Conservation (phyloP, 2,797 vertebrate genomes). For the Anabas testudineus region DNA sequence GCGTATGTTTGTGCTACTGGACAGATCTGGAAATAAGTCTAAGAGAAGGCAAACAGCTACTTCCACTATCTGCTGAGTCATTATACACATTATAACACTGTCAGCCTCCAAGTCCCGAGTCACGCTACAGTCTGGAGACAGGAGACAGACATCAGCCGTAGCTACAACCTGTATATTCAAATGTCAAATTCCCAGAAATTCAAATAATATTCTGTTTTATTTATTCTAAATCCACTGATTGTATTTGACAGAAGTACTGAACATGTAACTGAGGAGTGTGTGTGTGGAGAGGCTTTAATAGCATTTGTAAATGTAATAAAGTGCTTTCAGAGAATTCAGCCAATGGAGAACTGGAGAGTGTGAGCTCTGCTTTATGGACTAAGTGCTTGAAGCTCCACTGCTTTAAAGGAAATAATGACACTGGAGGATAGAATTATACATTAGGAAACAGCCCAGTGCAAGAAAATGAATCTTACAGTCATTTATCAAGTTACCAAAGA, state of each 20-base stretch:
- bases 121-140: slow-evolving; percentile 9
- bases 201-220: neutral
- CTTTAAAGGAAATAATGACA: slow-evolving; percentile 15
- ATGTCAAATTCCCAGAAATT: neutral
- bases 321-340: slow-evolving; percentile 15
- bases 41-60: neutral
- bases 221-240: neutral
- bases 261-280: neutral
- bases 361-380: slow-evolving; percentile 3
- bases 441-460: neutral
- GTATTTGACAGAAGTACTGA: neutral
- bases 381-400: slow-evolving; percentile 4
- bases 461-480: slow-evolving; percentile 1
- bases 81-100: neutral
- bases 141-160: neutral
- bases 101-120: slow-evolving; percentile 16
- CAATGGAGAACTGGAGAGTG: neutral
- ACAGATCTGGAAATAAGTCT: neutral
- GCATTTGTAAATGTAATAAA: slow-evolving; percentile 30
- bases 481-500: neutral
- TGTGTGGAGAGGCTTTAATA: slow-evolving; percentile 16
- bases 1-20: neutral
- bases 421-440: slow-evolving; percentile 4
- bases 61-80: slow-evolving; percentile 1
- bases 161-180: neutral